Evolutionary conservation across 53 echinoderm and acorn worm genomes (phyloP).

Genomic region (Holothuria leucospilota): DNA sequence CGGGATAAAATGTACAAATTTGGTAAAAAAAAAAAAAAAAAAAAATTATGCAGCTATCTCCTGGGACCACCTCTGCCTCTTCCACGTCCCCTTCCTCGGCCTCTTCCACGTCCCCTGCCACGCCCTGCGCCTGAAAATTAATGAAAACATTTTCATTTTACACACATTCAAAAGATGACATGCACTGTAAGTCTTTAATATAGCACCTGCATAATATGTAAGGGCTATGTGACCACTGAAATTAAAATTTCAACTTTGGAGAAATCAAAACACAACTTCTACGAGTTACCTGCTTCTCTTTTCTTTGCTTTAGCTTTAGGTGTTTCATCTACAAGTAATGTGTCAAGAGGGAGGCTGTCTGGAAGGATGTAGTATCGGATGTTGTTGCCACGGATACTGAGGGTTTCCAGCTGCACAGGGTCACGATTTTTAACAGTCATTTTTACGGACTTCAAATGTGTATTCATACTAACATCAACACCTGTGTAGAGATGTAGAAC

Average conservation of each 20-base stretch:
- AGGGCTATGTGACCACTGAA: no score
- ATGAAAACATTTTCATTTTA: slow-evolving; percentile 18
- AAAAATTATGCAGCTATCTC: slow-evolving; percentile 37
- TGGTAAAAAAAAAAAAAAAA: background rate
- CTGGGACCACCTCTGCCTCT: slow-evolving; percentile 82
- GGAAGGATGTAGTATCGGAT: slow-evolving; percentile 97
- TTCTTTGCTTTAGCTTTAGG: slow-evolving; percentile 91
- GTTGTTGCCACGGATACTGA: slow-evolving; percentile 97
- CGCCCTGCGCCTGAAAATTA: slow-evolving; percentile 69
- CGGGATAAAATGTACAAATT: slow-evolving; percentile 28
- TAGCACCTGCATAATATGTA: no score
- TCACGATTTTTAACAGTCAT: slow-evolving; percentile 96
- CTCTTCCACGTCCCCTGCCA: slow-evolving; percentile 73
- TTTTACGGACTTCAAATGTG: slow-evolving; percentile 93
- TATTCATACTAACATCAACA: slow-evolving; percentile 98
- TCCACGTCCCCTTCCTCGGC: slow-evolving; percentile 80
- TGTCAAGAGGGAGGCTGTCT: slow-evolving; percentile 95
- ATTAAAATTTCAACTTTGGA: no score
- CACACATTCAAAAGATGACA: background rate
- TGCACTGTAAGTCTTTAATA: background rate
- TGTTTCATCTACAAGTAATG: slow-evolving; percentile 95
- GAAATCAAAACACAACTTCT: no score
- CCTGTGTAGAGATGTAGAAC: slow-evolving; percentile 47
- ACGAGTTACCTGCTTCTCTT: slow-evolving; percentile 84
- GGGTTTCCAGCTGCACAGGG: slow-evolving; percentile 84